phyloP scores from a whole-genome alignment of 2,888 invertebrate species.

The Mantis religiosa region DNA sequence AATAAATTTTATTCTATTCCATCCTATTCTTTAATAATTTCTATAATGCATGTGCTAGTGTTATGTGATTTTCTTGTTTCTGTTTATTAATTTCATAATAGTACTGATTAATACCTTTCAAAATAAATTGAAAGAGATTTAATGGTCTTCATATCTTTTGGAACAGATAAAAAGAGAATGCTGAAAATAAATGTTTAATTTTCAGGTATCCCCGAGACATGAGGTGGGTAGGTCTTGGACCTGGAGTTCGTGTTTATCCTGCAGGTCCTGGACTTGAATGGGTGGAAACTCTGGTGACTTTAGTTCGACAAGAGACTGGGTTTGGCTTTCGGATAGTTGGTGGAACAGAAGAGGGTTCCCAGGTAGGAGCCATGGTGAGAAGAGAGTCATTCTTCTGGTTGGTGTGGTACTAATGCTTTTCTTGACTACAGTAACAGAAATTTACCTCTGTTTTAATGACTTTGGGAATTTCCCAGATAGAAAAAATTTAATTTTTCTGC shows the following conservation, averaged over 20 bases:
- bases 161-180: too few relatives aligned
- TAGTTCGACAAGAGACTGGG: slow-evolving; percentile 87
- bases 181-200: neutral
- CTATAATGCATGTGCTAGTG: too few relatives aligned
- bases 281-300: slow-evolving; percentile 70
- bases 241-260: slow-evolving; percentile 28
- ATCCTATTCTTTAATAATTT: too few relatives aligned
- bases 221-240: slow-evolving; percentile 31
- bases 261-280: slow-evolving; percentile 46
- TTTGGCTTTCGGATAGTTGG: slow-evolving; percentile 98
- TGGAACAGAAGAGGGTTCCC: slow-evolving; percentile 94
- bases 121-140: too few relatives aligned
- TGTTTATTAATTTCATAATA: too few relatives aligned
- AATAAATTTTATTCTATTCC: too few relatives aligned
- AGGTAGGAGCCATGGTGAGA: slow-evolving; percentile 53
- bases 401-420: neutral
- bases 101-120: too few relatives aligned
- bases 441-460: neutral
- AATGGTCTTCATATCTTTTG: too few relatives aligned
- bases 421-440: neutral
- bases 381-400: neutral
- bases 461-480: neutral
- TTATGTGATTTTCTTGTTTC: too few relatives aligned
- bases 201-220: slow-evolving; percentile 42
- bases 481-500: too few relatives aligned